Percentiles rank a stretch among this genome's conserved stretches.
phyloP scores from a whole-genome alignment of 2,888 invertebrate genomes.

The Polydrusus cervinus region DNA sequence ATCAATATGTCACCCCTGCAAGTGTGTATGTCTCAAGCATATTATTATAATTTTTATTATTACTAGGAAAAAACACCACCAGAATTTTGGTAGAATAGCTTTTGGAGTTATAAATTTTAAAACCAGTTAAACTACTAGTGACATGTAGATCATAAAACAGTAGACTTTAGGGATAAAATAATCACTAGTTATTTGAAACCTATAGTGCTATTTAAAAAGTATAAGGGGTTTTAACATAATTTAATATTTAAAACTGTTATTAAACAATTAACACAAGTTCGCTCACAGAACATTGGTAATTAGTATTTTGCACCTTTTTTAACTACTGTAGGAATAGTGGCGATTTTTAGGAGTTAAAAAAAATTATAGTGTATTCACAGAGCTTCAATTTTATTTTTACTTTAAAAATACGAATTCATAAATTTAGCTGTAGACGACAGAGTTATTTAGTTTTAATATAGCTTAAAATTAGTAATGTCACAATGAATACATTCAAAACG shows the following conservation, averaged over 20 bases:
- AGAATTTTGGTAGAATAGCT: slow-evolving; percentile 34
- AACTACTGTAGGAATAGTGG: neutral
- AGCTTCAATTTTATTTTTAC: too few relatives aligned
- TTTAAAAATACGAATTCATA: too few relatives aligned
- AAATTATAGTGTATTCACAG: too few relatives aligned
- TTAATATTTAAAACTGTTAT: neutral
- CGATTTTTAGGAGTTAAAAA: slow-evolving; percentile 13
- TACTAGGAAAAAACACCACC: slow-evolving; percentile 18
- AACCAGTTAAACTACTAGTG: slow-evolving; percentile 27
- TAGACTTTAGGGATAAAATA: slow-evolving; percentile 24
- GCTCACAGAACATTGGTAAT: slow-evolving; percentile 14
- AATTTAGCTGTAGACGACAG: too few relatives aligned
- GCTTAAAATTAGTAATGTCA: too few relatives aligned
- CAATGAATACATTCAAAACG: too few relatives aligned
- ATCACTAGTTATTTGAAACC: slow-evolving; percentile 7
- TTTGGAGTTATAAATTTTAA: slow-evolving; percentile 11
- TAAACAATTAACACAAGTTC: slow-evolving; percentile 3
- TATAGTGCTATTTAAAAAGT: neutral
- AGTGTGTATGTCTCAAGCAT: slow-evolving; percentile 58
- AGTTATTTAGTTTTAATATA: too few relatives aligned
- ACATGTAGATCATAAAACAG: slow-evolving; percentile 27
- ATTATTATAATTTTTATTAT: slow-evolving; percentile 47
- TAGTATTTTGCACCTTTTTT: slow-evolving; percentile 8
- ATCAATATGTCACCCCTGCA: slow-evolving; percentile 69
- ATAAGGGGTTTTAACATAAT: neutral